Conservation (phyloP, 1,140 invertebrate species). For the Penaeus vannamei region DNA sequence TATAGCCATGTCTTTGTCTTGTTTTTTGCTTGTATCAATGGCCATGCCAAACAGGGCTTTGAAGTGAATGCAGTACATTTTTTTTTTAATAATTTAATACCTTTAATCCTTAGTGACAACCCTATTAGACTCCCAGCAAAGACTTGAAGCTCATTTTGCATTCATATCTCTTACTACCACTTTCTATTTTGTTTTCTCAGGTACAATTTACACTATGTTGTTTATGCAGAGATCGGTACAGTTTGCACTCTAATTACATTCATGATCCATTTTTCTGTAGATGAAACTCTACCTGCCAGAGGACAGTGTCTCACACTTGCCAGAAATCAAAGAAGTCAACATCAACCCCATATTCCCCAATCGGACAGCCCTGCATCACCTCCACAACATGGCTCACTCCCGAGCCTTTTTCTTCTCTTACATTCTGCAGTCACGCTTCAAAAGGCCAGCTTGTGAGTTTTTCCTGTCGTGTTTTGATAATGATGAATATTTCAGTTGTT, state of each 20-base stretch:
- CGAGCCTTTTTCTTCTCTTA: constrained; percentile 97
- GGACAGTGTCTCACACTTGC: constrained; percentile 90
- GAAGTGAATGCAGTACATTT: too few relatives aligned
- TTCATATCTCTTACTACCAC: too few relatives aligned
- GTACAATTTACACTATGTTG: too few relatives aligned
- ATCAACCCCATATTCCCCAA: constrained; percentile 97
- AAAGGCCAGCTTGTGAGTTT: constrained; percentile 80
- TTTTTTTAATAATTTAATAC: too few relatives aligned
- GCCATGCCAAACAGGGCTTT: too few relatives aligned
- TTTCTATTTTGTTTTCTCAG: too few relatives aligned
- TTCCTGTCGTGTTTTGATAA: constrained; percentile 69
- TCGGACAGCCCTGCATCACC: constrained; percentile 90
- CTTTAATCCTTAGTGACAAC: too few relatives aligned
- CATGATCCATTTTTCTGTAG: constrained; percentile 38
- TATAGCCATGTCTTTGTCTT: too few relatives aligned
- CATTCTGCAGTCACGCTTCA: constrained; percentile 92
- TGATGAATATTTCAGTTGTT: background rate
- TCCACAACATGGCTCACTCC: constrained; percentile 95
- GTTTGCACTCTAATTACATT: background rate
- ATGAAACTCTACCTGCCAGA: constrained; percentile 84
- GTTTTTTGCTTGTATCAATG: too few relatives aligned
- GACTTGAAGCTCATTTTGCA: too few relatives aligned
- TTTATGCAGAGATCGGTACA: background rate
- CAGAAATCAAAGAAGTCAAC: constrained; percentile 95
- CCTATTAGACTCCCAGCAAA: too few relatives aligned